These are phyloP conservation scores for Triplophysa dalaica DNA, from an alignment of 2,113 vertebrate genomes.

Conservation along the genomic window DNA sequence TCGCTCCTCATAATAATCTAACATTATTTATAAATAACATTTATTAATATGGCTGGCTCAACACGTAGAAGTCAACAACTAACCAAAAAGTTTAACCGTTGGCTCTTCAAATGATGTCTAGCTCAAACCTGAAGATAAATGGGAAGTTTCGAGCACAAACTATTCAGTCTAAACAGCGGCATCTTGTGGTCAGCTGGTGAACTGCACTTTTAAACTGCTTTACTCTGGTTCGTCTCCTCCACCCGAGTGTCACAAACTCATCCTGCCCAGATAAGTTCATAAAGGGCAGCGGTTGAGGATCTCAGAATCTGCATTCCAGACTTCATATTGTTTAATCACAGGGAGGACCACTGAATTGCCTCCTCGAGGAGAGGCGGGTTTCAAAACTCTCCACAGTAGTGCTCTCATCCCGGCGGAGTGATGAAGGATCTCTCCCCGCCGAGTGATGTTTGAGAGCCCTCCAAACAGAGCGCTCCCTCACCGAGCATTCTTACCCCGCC, in stretches of 20 bases:
- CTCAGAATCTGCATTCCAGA: constrained; percentile 39
- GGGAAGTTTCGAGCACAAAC: neutral
- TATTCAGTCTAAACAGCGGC: constrained; percentile 19
- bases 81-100: too few relatives aligned
- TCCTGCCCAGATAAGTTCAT: constrained; percentile 36
- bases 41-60: too few relatives aligned
- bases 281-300: constrained; percentile 44
- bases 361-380: constrained; percentile 16
- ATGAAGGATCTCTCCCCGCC: constrained; percentile 50
- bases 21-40: too few relatives aligned
- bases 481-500: neutral
- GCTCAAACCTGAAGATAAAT: neutral
- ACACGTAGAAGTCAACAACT: too few relatives aligned
- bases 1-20: too few relatives aligned
- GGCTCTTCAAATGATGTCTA: neutral
- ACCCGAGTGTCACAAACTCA: constrained; percentile 10
- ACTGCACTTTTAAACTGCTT: constrained; percentile 18
- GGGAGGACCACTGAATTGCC: constrained; percentile 39
- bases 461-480: neutral
- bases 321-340: constrained; percentile 55
- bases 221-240: neutral
- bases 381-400: neutral
- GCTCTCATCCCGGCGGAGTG: constrained; percentile 30
- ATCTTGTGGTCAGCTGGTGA: constrained; percentile 44
- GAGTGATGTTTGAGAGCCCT: constrained; percentile 30